Evolutionary conservation across 2,888 invertebrate species (phyloP).

Genomic region (Drosophila imparisetae): DNA sequence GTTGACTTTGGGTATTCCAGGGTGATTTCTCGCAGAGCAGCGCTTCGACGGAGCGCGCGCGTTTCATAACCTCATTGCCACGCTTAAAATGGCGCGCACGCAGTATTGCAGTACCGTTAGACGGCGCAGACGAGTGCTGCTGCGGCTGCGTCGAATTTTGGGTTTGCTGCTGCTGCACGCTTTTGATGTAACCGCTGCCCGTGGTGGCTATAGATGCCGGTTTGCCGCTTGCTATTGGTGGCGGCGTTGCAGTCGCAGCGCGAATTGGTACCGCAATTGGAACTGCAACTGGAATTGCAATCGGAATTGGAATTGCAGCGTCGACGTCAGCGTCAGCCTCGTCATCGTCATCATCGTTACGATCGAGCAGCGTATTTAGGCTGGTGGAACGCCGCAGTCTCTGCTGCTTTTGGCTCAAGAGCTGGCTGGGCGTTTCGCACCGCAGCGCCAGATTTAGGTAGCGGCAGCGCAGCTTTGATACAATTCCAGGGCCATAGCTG

Average conservation of each 20-base stretch:
- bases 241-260: constrained; percentile 22
- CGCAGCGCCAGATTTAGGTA: constrained; percentile 93
- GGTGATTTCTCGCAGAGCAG: constrained; percentile 88
- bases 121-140: constrained; percentile 6
- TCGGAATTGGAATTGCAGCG: not conserved
- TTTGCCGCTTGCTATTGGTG: constrained; percentile 59
- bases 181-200: constrained; percentile 49
- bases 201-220: constrained; percentile 36
- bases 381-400: constrained; percentile 91
- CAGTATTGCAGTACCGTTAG: constrained; percentile 34
- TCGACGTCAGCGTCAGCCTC: constrained; percentile 40
- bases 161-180: constrained; percentile 30
- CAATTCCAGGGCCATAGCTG: constrained; percentile 96
- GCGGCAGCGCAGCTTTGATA: constrained; percentile 93
- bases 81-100: constrained; percentile 85
- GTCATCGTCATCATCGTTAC: constrained; percentile 85
- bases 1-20: constrained; percentile 75
- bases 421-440: constrained; percentile 87
- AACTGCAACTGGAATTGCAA: not conserved
- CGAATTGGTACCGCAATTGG: not conserved
- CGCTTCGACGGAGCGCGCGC: constrained; percentile 94
- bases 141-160: constrained; percentile 20
- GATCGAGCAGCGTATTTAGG: constrained; percentile 93
- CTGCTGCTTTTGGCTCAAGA: constrained; percentile 86
- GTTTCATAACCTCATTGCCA: constrained; percentile 89